Percentiles rank a stretch among this genome's conserved stretches.
Evolutionary conservation across 2,797 vertebrate species (phyloP).

Genomic region (Diglossa cyanea): DNA sequence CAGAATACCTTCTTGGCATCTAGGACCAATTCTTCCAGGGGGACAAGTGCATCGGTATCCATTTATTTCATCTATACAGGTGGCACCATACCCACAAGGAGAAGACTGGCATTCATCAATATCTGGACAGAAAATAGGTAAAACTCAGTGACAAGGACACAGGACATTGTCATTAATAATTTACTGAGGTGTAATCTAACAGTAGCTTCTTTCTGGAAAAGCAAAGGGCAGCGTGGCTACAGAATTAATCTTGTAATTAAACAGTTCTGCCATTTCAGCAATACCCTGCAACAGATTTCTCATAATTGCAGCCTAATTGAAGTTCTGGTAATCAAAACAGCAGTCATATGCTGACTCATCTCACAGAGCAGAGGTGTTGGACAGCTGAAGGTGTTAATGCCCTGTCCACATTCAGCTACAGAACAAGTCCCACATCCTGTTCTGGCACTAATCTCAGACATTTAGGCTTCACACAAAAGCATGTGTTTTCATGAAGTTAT

Average conservation of each 20-base stretch:
- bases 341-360: neutral
- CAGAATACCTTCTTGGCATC: conserved; percentile 87
- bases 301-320: neutral
- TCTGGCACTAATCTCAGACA: neutral
- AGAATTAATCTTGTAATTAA: neutral
- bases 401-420: neutral
- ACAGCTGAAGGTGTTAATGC: neutral
- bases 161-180: neutral
- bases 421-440: neutral
- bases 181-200: neutral
- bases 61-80: conserved; percentile 91
- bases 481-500: neutral
- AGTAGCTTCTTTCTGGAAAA: neutral
- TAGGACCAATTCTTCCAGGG: conserved; percentile 82
- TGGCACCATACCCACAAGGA: conserved; percentile 89
- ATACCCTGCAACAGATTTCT: neutral
- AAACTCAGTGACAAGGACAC: neutral
- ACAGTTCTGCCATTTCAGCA: neutral
- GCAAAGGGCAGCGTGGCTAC: neutral
- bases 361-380: neutral
- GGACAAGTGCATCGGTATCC: conserved; percentile 89
- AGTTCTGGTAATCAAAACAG: neutral
- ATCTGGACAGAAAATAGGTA: conserved; percentile 72
- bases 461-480: neutral
- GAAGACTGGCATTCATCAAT: conserved; percentile 95